Evolutionary conservation across 2,797 vertebrate genomes (phyloP).

Genomic region (Spheniscus humboldti): DNA sequence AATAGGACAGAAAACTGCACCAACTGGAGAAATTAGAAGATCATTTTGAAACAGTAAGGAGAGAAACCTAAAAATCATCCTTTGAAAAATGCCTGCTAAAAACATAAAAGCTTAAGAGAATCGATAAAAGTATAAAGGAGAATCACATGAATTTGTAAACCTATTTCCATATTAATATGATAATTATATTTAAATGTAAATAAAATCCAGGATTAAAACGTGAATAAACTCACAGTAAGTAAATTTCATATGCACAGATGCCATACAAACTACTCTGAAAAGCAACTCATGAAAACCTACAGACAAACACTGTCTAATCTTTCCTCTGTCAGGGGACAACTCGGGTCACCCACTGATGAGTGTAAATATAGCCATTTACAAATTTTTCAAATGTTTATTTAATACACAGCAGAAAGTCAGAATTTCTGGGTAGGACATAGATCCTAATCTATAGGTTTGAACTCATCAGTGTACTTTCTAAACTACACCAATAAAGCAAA

Average conservation of each 20-base stretch:
- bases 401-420: background rate
- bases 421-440: background rate
- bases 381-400: background rate
- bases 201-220: background rate
- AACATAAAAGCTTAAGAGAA: background rate
- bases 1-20: background rate
- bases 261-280: background rate
- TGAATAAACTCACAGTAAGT: background rate
- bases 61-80: background rate
- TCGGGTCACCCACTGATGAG: background rate
- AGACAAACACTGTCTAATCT: background rate
- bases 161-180: background rate
- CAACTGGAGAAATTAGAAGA: background rate
- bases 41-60: background rate
- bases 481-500: background rate
- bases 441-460: background rate
- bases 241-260: background rate
- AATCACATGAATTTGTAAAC: background rate
- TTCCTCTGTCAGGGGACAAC: background rate
- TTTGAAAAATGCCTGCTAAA: background rate
- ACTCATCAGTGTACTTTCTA: background rate
- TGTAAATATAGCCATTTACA: background rate
- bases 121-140: background rate
- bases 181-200: background rate
- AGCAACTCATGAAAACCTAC: background rate